These are phyloP conservation scores for Trochalopteron elliotii DNA, from an alignment of 2,113 vertebrate species.

Conservation along the genomic window DNA sequence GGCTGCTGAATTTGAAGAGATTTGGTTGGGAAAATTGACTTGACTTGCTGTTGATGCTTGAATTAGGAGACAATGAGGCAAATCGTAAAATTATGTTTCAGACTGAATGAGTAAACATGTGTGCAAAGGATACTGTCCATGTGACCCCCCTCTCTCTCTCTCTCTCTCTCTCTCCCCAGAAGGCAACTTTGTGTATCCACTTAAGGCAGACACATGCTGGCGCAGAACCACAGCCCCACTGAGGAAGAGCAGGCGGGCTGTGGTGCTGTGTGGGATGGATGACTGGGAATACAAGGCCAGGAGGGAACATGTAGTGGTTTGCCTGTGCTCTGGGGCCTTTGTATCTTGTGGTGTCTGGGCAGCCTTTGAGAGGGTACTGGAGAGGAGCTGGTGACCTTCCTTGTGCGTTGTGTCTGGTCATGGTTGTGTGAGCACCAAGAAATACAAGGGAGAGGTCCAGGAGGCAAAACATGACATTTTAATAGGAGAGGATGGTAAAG, in stretches of 20 bases:
- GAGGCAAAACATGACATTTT: not conserved
- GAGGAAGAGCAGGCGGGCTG: not conserved
- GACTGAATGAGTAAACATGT: not conserved
- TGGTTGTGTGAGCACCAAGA: not conserved
- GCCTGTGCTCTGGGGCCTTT: not conserved
- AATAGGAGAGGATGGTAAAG: not conserved
- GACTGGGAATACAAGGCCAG: not conserved
- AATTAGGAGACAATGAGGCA: slow-evolving; percentile 16
- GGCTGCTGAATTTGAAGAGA: not conserved
- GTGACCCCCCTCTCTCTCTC: not conserved
- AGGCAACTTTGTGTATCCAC: not conserved
- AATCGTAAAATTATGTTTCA: slow-evolving; percentile 1
- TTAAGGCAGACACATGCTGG: not conserved
- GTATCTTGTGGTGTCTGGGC: not conserved
- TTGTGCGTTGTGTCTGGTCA: rapidly evolving
- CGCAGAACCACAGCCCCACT: not conserved
- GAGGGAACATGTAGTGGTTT: not conserved
- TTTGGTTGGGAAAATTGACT: not conserved
- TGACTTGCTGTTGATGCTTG: slow-evolving; percentile 1
- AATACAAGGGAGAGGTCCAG: not conserved
- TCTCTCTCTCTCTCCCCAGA: not conserved
- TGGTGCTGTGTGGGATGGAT: not conserved
- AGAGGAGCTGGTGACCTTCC: not conserved
- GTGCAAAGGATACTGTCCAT: not conserved
- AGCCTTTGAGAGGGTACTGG: not conserved